Percentiles rank a stretch among this genome's conserved stretches.
Conservation (phyloP, 1,140 invertebrate genomes). For the Triops cancriformis region DNA sequence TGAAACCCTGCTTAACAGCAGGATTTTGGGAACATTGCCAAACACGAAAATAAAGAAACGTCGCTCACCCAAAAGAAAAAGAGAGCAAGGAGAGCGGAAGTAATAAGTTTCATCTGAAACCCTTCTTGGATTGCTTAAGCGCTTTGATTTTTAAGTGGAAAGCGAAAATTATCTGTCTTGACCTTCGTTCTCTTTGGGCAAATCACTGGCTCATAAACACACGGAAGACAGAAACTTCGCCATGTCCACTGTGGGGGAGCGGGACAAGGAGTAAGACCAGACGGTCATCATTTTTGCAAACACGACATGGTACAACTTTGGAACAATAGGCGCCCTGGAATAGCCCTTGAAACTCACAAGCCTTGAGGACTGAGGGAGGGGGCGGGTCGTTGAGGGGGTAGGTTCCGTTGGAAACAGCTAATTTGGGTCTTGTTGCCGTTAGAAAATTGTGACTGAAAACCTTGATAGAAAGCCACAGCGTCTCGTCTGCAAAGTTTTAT, state of each 20-base stretch:
- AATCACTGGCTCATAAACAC: not conserved
- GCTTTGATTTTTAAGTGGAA: not conserved
- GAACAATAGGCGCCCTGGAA: not conserved
- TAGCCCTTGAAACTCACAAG: not conserved
- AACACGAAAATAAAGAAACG: not conserved
- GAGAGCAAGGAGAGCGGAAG: not conserved
- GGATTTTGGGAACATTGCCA: not conserved
- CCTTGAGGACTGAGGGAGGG: not conserved
- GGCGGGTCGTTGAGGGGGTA: not conserved
- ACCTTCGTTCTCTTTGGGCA: not conserved
- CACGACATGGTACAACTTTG: not conserved
- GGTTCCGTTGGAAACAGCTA: not conserved
- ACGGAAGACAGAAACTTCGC: conserved; percentile 2
- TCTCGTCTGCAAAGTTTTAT: not conserved
- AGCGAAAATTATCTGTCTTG: not conserved
- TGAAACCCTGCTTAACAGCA: not conserved
- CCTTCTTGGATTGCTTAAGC: not conserved
- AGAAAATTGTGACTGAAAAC: not conserved
- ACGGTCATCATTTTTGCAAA: not conserved
- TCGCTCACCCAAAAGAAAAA: not conserved
- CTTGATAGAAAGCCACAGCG: not conserved
- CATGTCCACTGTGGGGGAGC: not conserved
- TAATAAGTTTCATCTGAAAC: not conserved
- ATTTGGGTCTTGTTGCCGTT: conserved; percentile 1
- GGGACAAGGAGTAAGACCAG: too few species aligned